Conservation (phyloP, 2,888 invertebrate species). For the Adineta ricciae region DNA sequence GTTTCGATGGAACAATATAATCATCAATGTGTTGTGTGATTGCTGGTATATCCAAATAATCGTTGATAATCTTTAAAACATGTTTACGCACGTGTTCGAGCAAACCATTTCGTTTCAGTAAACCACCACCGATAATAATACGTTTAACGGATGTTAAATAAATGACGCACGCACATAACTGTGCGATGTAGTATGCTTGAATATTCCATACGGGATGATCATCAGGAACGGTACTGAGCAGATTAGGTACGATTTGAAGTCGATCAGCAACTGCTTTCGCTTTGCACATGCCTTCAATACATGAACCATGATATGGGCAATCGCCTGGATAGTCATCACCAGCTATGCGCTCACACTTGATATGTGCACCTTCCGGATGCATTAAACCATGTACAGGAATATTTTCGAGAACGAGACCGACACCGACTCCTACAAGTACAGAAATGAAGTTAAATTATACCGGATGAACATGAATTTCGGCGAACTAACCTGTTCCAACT, state of each 20-base stretch:
- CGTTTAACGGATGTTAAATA: background rate
- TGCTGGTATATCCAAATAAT: background rate
- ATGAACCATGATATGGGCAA: background rate
- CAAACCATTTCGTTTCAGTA: background rate
- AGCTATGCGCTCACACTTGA: background rate
- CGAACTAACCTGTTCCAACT: background rate
- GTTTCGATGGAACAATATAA: background rate
- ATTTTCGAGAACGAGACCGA: background rate
- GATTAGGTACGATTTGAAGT: background rate
- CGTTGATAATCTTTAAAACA: background rate
- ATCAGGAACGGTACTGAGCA: background rate
- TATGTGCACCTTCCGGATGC: constrained; percentile 17
- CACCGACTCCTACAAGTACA: background rate
- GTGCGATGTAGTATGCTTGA: background rate
- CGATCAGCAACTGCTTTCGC: background rate
- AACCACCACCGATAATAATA: background rate
- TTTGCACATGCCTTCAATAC: background rate
- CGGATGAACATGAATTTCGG: too few relatives aligned
- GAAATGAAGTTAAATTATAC: too few relatives aligned
- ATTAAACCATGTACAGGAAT: background rate
- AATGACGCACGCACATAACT: background rate
- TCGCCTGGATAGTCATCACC: background rate
- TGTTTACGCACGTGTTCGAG: background rate
- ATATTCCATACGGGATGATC: background rate
- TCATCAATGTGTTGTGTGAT: background rate